A percentile compares a stretch with the other conserved stretches of the same genome.
phyloP scores from a whole-genome alignment of 2,888 invertebrate genomes.

The Germaria angustata region DNA sequence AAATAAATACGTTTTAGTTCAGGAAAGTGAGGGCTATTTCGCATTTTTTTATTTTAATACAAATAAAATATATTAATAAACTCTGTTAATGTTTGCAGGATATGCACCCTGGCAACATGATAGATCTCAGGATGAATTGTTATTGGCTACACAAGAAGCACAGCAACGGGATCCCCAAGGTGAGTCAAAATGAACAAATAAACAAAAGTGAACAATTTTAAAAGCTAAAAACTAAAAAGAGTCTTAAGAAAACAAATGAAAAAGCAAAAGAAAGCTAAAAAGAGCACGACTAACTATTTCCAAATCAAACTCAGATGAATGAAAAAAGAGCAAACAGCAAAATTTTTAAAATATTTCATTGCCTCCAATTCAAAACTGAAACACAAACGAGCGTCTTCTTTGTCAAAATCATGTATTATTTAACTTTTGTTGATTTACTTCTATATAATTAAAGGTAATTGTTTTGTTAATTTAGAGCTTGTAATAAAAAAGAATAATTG shows the following conservation, averaged over 20 bases:
- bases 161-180: constrained; percentile 93
- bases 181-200: constrained; percentile 82
- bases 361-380: neutral
- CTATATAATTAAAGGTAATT: constrained; percentile 1
- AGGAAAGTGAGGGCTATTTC: too few species aligned
- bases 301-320: neutral
- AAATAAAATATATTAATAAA: too few species aligned
- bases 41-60: too few species aligned
- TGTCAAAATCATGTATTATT: neutral
- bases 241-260: constrained; percentile 68
- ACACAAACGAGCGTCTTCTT: constrained; percentile 53
- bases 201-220: constrained; percentile 65
- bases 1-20: too few species aligned
- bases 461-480: constrained; percentile 36
- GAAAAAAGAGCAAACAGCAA: constrained; percentile 28
- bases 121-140: constrained; percentile 91
- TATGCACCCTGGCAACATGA: constrained; percentile 92
- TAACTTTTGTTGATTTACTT: constrained; percentile 8
- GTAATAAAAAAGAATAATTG: constrained; percentile 3
- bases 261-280: constrained; percentile 72
- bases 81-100: constrained; percentile 84
- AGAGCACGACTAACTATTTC: constrained; percentile 73
- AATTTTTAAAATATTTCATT: constrained; percentile 1
- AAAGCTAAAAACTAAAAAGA: constrained; percentile 61
- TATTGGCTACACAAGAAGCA: constrained; percentile 89